Percentiles rank a stretch among this genome's conserved stretches.
phyloP scores from a whole-genome alignment of 1,140 invertebrate genomes.

The Aphidius ervi region DNA sequence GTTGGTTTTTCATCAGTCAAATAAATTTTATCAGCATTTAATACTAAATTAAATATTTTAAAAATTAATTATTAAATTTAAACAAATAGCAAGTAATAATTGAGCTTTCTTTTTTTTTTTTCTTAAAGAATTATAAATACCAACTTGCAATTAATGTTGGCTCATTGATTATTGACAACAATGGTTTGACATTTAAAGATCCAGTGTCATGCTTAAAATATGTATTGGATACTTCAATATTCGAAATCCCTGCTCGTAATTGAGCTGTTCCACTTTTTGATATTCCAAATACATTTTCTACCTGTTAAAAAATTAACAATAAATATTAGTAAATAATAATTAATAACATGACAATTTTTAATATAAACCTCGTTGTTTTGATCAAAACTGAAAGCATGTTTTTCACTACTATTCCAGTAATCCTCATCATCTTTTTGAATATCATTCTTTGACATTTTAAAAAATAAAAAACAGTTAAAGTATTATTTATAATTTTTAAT shows the following conservation, averaged over 20 bases:
- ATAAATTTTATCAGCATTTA: conserved; percentile 36
- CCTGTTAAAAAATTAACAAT: conserved; percentile 13
- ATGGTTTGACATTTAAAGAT: conserved; percentile 40
- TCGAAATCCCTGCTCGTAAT: conserved; percentile 38
- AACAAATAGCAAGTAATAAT: conserved; percentile 10
- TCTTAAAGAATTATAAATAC: conserved; percentile 18
- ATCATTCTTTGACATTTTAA: conserved; percentile 21
- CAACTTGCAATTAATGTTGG: conserved; percentile 46
- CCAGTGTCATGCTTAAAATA: conserved; percentile 35
- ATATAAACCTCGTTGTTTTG: conserved; percentile 26
- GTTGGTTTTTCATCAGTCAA: conserved; percentile 32
- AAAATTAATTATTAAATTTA: conserved; percentile 3
- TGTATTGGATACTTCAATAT: conserved; percentile 32
- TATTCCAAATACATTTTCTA: conserved; percentile 32
- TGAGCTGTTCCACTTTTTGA: conserved; percentile 32
- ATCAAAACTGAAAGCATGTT: conserved; percentile 27
- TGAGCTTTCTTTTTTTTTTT: background rate
- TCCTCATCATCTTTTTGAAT: conserved; percentile 26
- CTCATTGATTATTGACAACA: conserved; percentile 45
- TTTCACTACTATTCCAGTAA: conserved; percentile 29
- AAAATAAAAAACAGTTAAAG: too few species aligned
- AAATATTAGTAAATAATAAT: background rate
- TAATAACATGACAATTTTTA: background rate
- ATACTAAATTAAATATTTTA: conserved; percentile 29
- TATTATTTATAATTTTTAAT: too few species aligned